These are phyloP conservation scores for Holacanthus passer DNA, from an alignment of 2,113 vertebrate genomes.

Conservation along the genomic window DNA sequence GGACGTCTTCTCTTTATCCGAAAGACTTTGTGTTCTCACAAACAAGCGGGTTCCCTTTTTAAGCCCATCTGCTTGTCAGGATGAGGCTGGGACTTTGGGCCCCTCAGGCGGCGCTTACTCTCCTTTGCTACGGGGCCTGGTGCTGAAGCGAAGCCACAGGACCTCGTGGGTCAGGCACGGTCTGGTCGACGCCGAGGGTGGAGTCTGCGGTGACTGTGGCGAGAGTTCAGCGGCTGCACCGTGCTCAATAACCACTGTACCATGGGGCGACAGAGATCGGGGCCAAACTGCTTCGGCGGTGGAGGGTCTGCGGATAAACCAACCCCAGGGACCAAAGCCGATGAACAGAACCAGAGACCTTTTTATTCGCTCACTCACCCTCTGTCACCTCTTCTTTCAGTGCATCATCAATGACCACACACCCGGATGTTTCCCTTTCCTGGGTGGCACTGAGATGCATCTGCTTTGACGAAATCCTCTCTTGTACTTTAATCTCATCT, in stretches of 20 bases:
- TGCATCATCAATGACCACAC: slow-evolving; percentile 34
- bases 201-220: slow-evolving; percentile 31
- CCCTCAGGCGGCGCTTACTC: slow-evolving; percentile 24
- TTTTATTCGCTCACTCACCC: slow-evolving; percentile 45
- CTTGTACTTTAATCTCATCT: slow-evolving; percentile 5
- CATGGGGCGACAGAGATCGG: slow-evolving; percentile 45
- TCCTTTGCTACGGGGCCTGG: slow-evolving; percentile 36
- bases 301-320: slow-evolving; percentile 54
- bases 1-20: slow-evolving; percentile 50
- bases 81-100: slow-evolving; percentile 64
- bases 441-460: slow-evolving; percentile 7
- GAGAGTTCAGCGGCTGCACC: slow-evolving; percentile 28
- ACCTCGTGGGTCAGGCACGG: slow-evolving; percentile 11
- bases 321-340: slow-evolving; percentile 60
- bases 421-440: slow-evolving; percentile 27
- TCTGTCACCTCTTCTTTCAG: slow-evolving; percentile 24
- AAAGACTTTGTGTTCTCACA: slow-evolving; percentile 64
- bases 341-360: slow-evolving; percentile 61
- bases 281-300: slow-evolving; percentile 25
- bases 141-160: slow-evolving; percentile 3
- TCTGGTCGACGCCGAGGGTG: slow-evolving; percentile 10
- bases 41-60: slow-evolving; percentile 46
- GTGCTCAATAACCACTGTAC: slow-evolving; percentile 32
- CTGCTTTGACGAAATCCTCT: not conserved
- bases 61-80: slow-evolving; percentile 62